A percentile compares a stretch with the other conserved stretches of the same genome.
Evolutionary conservation across 2,113 vertebrate species (phyloP).

Genomic region (Proteles cristata): DNA sequence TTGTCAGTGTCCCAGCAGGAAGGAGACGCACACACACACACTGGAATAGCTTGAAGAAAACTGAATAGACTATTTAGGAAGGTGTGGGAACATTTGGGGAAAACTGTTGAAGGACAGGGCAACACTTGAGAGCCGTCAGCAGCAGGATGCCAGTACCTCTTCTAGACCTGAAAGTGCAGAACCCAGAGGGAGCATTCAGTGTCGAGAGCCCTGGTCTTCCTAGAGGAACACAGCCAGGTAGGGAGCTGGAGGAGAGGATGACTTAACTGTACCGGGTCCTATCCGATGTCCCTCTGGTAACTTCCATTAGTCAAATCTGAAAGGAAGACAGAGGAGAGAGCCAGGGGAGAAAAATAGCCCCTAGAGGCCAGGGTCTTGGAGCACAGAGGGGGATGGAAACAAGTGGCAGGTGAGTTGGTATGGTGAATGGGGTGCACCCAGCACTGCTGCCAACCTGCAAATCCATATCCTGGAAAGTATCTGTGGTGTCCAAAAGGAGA

Average conservation of each 20-base stretch:
- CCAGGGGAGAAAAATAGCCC: background rate
- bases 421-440: background rate
- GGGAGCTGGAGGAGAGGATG: background rate
- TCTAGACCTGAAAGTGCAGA: background rate
- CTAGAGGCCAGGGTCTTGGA: fast-evolving
- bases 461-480: background rate
- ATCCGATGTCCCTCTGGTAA: background rate
- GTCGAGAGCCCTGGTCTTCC: background rate
- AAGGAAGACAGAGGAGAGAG: background rate
- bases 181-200: background rate
- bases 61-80: background rate
- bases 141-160: background rate
- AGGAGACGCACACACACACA: background rate
- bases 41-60: background rate
- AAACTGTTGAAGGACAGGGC: background rate
- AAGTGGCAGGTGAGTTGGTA: background rate
- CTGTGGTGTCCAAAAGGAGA: background rate
- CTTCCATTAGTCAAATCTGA: background rate
- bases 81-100: background rate
- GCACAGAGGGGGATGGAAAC: background rate
- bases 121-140: background rate
- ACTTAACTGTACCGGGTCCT: background rate
- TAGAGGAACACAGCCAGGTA: background rate
- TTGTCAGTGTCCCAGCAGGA: background rate
- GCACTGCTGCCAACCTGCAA: fast-evolving